Evolutionary conservation across 1,140 invertebrate species (phyloP).

Genomic region (Lucilia cuprina): DNA sequence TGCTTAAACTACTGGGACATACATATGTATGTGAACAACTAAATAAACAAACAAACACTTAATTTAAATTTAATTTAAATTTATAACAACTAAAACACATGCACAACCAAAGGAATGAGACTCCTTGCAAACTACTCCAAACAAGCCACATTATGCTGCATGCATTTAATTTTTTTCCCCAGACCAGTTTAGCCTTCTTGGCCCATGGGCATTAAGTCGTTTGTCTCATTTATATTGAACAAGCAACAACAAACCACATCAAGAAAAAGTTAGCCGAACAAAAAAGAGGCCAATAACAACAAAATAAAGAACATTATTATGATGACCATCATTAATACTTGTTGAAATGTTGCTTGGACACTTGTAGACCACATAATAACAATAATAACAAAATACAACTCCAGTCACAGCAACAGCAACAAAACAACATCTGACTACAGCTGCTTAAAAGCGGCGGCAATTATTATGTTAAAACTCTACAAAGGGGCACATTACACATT

Average conservation of each 20-base stretch:
- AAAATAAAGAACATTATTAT: not conserved
- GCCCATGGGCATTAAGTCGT: constrained; percentile 1
- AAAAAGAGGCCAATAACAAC: not conserved
- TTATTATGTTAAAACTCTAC: constrained; percentile 35
- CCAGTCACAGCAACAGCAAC: constrained; percentile 1
- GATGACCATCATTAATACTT: constrained; percentile 7
- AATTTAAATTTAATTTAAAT: not conserved
- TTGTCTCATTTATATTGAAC: not conserved
- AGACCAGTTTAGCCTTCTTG: not conserved
- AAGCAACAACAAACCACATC: not conserved
- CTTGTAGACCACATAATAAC: not conserved
- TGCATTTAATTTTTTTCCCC: not conserved
- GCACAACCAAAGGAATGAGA: not conserved
- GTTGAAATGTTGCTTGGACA: constrained; percentile 9
- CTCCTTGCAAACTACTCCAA: not conserved
- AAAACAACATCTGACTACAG: too few species aligned
- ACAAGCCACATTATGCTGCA: not conserved
- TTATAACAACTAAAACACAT: not conserved
- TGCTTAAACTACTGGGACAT: too few species aligned
- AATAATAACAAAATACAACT: not conserved
- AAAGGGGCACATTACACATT: constrained; percentile 25
- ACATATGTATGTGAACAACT: not conserved
- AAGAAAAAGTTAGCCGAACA: not conserved
- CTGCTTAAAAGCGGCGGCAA: not conserved
- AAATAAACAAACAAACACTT: constrained; percentile 5